Evolutionary conservation across 2,113 vertebrate genomes (phyloP), one percentile per base, ranked within the genome.

Genomic region (Macrotus californicus): DNA sequence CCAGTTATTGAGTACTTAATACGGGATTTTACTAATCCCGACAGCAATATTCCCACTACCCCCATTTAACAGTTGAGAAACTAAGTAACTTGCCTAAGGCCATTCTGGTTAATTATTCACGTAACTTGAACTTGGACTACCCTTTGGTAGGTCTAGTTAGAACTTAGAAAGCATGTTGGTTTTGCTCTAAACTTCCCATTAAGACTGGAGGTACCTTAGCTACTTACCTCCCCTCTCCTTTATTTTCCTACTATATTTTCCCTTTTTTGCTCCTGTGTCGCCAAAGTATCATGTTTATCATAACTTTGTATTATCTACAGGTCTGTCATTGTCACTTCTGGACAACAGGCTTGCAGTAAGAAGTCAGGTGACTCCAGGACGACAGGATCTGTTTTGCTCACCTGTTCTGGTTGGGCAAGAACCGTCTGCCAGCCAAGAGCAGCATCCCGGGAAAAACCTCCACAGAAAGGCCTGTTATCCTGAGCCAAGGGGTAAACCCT

Each of bases 401-500:
- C 86, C 66, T 66, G 48, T 88, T 72, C 91, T 0, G 16, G 70
- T 72, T 41, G 41, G 76, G 73, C 73, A 26, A 59, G 91, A 61
- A 24, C 59, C 0, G 59, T 31, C 61, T 31, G 31, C 46, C 39
- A 79, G 96, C 94, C 94, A 95, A 94, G 66, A 41, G 50, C 79
- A 52, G 83, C 46, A 16, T 91, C 7, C 3, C 87, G 36, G 83
- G 22, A 19, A 13, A 26, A 43, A 91, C 56, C 93, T 36, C 6
- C 10, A 4, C 43, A 36, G 76, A 66, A 13, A 61, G 52, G 89
- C 54, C 85, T 95, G 90, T 75, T 61, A 79, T 93, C 94, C 73
- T 2, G 13, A n/a, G 93, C 96, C 97, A 97, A 87, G 73, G 86
- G 89, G 67, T 80, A 94, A 94, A 92, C 80, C 79, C 86, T 91